These are phyloP conservation scores for Syngnathus scovelli DNA, from an alignment of 2,113 vertebrate genomes.

Conservation along the genomic window DNA sequence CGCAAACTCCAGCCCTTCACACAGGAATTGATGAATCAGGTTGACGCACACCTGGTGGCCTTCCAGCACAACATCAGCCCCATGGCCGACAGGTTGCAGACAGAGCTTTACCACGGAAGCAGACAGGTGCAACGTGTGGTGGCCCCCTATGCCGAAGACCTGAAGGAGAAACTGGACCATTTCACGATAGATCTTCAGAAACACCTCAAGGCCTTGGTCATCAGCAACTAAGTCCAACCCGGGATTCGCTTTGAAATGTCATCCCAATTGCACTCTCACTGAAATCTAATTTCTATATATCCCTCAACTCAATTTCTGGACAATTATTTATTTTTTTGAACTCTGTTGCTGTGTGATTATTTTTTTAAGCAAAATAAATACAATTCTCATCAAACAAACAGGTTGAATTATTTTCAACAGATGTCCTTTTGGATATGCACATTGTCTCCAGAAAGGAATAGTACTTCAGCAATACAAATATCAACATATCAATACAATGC, in stretches of 20 bases:
- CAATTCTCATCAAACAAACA: not conserved
- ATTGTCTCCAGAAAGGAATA: not conserved
- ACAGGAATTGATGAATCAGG: constrained; percentile 54
- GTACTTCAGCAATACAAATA: not conserved
- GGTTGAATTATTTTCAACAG: not conserved
- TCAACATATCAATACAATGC: too few species aligned
- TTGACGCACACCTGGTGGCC: constrained; percentile 57
- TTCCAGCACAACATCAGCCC: constrained; percentile 64
- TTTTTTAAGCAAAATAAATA: not conserved
- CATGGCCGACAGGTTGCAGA: constrained; percentile 60
- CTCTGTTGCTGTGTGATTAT: not conserved
- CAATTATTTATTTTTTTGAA: constrained; percentile 9
- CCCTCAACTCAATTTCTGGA: not conserved
- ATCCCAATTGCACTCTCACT: not conserved
- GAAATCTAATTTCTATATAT: not conserved
- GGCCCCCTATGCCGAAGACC: constrained; percentile 61
- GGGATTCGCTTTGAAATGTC: not conserved
- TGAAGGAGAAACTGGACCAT: constrained; percentile 57
- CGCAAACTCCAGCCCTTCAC: constrained; percentile 60
- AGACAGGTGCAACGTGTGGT: constrained; percentile 61
- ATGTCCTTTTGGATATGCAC: not conserved
- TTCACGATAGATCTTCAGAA: constrained; percentile 61
- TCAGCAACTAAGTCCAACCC: constrained; percentile 40
- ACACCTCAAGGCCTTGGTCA: constrained; percentile 45
- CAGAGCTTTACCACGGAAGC: constrained; percentile 36